Base-by-base conservation (phyloP, 1,140 invertebrate genomes). In the Polypedilum pembai region DNA sequence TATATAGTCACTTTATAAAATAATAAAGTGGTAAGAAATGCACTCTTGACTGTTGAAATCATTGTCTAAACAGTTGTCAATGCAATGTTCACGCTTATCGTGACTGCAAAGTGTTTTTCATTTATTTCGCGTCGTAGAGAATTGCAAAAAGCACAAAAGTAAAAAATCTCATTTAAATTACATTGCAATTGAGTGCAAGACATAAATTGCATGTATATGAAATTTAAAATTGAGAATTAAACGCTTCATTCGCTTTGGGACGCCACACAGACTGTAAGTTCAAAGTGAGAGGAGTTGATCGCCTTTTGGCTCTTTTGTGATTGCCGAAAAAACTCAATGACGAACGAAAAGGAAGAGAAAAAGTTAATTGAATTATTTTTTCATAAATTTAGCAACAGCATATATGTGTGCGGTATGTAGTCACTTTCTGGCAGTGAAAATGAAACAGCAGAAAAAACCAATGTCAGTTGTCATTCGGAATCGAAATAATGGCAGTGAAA, bases 331-430 rank as follows among this genome's bases (percentile, higher is more conserved):
- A 56, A 56, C 4, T 56, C 45, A 56, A 12, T 56, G 45, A 56
- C 45, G 45, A 56, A 56, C 12, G 45, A 56, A 56, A 56, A n/a
- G 45, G 15, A 56, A 56, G 45, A 56, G 45, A 15, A 56, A 56
- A 56, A 56, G 45, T n/a, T 56, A 56, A 56, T 56, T 56, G 45
- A 56, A 56, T 56, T 56, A 56, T 56, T 56, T 56, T 56, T 56
- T 56, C 45, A 56, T 56, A 56, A 56, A 56, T 56, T n/a, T 56
- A 56, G 12, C 45, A 33, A 56, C 45, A 56, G 12, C 45, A 56
- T 4, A 56, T n/a, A 15, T n/a, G 12, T 56, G 45, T 56, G 45
- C 45, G n/a, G 45, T 56, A n/a, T 56, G 12, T 12, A 56, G 45
- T 15, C 45, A 56, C n/a, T 56, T 56, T 56, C n/a, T 56, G 45